phyloP scores from a whole-genome alignment of 2,797 vertebrate species.

The Falco concolor region DNA sequence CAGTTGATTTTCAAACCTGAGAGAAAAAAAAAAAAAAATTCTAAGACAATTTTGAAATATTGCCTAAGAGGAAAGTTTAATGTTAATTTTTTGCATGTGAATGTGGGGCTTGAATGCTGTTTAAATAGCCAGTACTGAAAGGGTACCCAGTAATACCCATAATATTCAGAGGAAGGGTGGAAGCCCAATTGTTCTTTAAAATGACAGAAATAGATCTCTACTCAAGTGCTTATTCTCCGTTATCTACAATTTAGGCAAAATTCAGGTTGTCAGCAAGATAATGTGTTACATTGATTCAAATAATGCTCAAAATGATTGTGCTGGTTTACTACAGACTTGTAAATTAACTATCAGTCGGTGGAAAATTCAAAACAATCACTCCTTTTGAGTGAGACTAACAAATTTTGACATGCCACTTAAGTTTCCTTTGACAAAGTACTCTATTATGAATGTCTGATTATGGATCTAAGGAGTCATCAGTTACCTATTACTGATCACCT shows the following conservation, averaged over 20 bases:
- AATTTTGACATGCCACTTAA: neutral
- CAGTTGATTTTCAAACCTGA: neutral
- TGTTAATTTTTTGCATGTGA: neutral
- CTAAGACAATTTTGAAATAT: neutral
- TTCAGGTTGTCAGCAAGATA: slow-evolving; percentile 6
- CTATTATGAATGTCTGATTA: neutral
- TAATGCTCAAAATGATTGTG: neutral
- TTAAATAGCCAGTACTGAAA: neutral
- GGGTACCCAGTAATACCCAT: neutral
- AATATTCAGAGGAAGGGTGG: neutral
- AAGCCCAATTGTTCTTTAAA: slow-evolving; percentile 8
- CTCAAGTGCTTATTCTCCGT: neutral
- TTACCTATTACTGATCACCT: neutral
- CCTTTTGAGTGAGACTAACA: neutral
- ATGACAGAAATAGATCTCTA: neutral
- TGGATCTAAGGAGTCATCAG: neutral
- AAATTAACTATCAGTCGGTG: neutral
- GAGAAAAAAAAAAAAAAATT: neutral
- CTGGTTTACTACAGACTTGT: slow-evolving; percentile 7
- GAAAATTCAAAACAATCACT: neutral
- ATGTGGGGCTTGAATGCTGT: neutral
- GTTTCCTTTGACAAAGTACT: neutral
- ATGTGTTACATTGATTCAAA: slow-evolving; percentile 11
- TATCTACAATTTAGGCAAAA: slow-evolving; percentile 22
- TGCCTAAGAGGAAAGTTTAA: neutral